phyloP scores from a whole-genome alignment of 2,888 invertebrate genomes.

The Athalia rosae region DNA sequence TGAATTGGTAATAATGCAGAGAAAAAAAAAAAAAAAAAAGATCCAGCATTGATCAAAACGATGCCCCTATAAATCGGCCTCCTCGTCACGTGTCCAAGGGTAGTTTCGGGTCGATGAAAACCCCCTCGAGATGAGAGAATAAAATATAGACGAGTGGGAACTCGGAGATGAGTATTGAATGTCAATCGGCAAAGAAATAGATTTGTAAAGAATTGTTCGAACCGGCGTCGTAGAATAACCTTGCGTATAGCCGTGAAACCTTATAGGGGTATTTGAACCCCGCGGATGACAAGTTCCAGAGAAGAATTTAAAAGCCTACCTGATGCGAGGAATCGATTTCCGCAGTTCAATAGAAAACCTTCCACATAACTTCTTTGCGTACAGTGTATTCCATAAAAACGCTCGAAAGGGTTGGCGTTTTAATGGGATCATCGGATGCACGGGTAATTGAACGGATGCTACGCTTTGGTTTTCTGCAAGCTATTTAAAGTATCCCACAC shows the following conservation, averaged over 20 bases:
- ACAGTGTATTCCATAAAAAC: neutral
- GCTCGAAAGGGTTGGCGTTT: neutral
- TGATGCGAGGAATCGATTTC: conserved; percentile 65
- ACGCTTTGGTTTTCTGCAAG: conserved; percentile 57
- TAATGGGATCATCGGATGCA: neutral
- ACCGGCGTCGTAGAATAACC: conserved; percentile 9
- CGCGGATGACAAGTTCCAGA: conserved; percentile 26
- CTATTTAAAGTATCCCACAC: neutral
- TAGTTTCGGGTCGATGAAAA: too few species aligned
- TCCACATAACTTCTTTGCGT: neutral
- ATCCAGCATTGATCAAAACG: too few species aligned
- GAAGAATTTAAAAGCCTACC: neutral
- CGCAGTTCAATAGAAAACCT: conserved; percentile 49
- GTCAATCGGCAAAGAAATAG: conserved; percentile 72
- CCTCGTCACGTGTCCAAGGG: too few species aligned
- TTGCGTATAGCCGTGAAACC: conserved; percentile 43
- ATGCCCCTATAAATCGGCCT: too few species aligned
- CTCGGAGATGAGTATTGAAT: conserved; percentile 64
- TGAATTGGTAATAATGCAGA: too few species aligned
- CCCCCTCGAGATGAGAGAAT: neutral
- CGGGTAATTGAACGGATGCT: conserved; percentile 65
- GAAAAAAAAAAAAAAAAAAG: too few species aligned
- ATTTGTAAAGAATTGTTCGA: conserved; percentile 65
- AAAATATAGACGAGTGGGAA: conserved; percentile 36
- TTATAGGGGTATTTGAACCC: conserved; percentile 51